Percentiles rank a stretch among this genome's conserved stretches.
Evolutionary conservation across 2,797 vertebrate genomes (phyloP).

Genomic region (Caiman crocodilus): DNA sequence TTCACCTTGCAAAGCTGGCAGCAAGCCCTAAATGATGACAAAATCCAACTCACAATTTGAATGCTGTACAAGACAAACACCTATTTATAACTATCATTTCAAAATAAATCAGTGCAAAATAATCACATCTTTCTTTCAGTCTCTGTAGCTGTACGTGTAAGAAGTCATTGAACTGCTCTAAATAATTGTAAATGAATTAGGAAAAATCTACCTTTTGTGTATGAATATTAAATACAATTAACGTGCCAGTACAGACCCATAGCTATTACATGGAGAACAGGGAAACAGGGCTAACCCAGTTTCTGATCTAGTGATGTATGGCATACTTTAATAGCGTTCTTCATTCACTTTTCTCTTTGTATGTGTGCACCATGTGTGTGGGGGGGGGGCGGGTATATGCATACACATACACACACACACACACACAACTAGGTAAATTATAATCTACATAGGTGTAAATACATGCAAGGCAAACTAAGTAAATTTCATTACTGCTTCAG

Average conservation of each 20-base stretch:
- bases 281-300: not conserved
- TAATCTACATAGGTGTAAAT: not conserved
- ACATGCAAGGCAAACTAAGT: not conserved
- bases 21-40: slow-evolving; percentile 59
- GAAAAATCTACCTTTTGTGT: slow-evolving; percentile 2
- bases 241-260: not conserved
- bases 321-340: not conserved
- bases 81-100: slow-evolving; percentile 48
- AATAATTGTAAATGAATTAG: slow-evolving; percentile 53
- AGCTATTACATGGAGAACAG: not conserved
- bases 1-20: slow-evolving; percentile 77
- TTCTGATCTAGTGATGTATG: not conserved
- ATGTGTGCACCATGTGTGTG: too few relatives aligned
- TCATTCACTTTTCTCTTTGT: not conserved
- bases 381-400: too few relatives aligned
- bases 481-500: not conserved
- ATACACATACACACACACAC: too few relatives aligned
- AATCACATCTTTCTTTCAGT: slow-evolving; percentile 12
- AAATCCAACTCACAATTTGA: slow-evolving; percentile 63
- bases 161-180: slow-evolving; percentile 4
- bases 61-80: slow-evolving; percentile 42
- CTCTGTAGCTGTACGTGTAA: slow-evolving; percentile 31
- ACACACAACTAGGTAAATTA: not conserved
- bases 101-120: slow-evolving; percentile 68
- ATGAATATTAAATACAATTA: slow-evolving; percentile 23